phyloP scores from a whole-genome alignment of 2,113 vertebrate genomes.

The Spheniscus mendiculus region DNA sequence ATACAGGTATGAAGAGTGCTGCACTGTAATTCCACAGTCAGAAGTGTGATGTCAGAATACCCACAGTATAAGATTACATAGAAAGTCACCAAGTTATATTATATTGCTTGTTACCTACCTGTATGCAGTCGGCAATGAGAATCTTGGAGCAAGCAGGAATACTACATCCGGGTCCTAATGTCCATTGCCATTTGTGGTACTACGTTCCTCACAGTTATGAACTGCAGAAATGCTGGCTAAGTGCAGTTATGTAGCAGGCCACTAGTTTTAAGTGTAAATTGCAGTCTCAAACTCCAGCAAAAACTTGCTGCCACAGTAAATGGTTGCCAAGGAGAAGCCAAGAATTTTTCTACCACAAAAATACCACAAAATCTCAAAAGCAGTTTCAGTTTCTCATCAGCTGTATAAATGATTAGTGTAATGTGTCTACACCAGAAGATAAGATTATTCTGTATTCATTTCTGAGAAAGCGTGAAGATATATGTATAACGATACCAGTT shows the following conservation, averaged over 20 bases:
- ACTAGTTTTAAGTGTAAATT: slow-evolving; percentile 82
- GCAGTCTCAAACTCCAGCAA: slow-evolving; percentile 81
- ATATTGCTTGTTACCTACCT: slow-evolving; percentile 98
- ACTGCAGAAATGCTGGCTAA: slow-evolving; percentile 98
- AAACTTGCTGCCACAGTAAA: slow-evolving; percentile 77
- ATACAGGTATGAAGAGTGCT: slow-evolving; percentile 82
- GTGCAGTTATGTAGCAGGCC: slow-evolving; percentile 86
- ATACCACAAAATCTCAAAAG: slow-evolving; percentile 82
- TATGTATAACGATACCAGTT: slow-evolving; percentile 6
- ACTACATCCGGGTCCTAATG: slow-evolving; percentile 99
- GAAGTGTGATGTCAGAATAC: slow-evolving; percentile 98
- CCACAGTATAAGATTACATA: slow-evolving; percentile 83
- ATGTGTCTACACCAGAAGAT: slow-evolving; percentile 63
- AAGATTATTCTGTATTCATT: slow-evolving; percentile 41
- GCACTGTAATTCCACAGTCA: slow-evolving; percentile 95
- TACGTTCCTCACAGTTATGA: slow-evolving; percentile 99
- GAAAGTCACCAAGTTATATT: slow-evolving; percentile 86
- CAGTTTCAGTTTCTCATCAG: slow-evolving; percentile 74
- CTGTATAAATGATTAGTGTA: slow-evolving; percentile 62
- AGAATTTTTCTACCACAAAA: slow-evolving; percentile 77
- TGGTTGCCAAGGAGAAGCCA: slow-evolving; percentile 81
- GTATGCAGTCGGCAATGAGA: slow-evolving; percentile 94
- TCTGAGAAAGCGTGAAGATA: slow-evolving; percentile 48
- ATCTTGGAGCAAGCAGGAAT: slow-evolving; percentile 95
- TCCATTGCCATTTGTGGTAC: slow-evolving; percentile 99